Percentiles rank a stretch among this genome's conserved stretches.
phyloP scores from a whole-genome alignment of 2,113 vertebrate genomes.

The Castor canadensis region DNA sequence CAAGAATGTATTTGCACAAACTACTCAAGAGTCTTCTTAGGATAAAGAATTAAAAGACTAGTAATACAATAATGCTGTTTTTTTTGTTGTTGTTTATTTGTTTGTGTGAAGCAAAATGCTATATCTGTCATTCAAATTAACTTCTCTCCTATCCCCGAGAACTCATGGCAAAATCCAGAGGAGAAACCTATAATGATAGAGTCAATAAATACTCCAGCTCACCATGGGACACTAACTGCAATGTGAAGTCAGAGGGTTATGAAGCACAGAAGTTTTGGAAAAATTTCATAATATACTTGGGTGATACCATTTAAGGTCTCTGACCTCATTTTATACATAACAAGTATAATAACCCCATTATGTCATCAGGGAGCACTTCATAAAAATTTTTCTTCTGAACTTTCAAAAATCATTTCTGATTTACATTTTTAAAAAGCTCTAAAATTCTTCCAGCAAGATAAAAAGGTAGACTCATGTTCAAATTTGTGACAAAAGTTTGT shows the following conservation, averaged over 20 bases:
- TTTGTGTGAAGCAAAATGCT: neutral
- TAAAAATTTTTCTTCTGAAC: neutral
- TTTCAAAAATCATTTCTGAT: neutral
- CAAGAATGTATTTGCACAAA: neutral
- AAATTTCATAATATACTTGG: neutral
- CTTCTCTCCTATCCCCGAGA: neutral
- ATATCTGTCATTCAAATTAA: neutral
- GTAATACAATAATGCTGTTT: neutral
- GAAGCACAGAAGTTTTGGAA: neutral
- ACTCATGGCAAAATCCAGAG: neutral
- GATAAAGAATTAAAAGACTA: neutral
- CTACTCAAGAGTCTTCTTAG: neutral
- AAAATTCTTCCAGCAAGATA: neutral
- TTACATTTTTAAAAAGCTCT: constrained; percentile 27
- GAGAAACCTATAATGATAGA: neutral
- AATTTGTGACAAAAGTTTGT: neutral
- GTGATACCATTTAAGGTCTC: neutral
- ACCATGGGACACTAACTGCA: neutral
- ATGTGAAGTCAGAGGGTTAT: neutral
- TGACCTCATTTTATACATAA: neutral
- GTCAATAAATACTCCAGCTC: neutral
- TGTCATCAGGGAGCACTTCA: neutral
- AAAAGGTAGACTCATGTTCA: neutral
- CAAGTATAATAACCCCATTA: neutral
- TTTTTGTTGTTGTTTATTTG: neutral